Evolutionary conservation across 2,797 vertebrate genomes (phyloP), one percentile per base, ranked within the genome.

Genomic region (Antrozous pallidus): DNA sequence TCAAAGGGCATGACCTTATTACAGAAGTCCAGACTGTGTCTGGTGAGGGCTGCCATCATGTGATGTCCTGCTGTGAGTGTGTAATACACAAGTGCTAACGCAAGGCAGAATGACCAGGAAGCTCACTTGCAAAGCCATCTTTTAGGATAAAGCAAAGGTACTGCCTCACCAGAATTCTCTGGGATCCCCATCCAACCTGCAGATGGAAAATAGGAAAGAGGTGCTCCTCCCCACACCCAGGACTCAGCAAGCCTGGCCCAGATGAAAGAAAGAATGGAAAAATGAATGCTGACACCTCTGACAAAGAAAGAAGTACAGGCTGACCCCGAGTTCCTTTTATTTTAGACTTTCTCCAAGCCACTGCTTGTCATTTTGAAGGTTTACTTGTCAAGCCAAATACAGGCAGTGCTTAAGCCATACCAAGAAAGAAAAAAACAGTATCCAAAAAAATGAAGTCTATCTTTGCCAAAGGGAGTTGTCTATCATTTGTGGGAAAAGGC

Each of bases 301-400:
- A 77, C 67, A 36, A 75, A 90, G 86, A 88, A 82, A 47, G 61
- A 69, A 33, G 20, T 26, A 33, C 80, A 79, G 47, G 31, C 56
- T 94, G 65, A 78, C 51, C 69, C 80, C 17, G 5, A 1, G 3
- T 91, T 71, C 80, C 40, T 5, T 82, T 84, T 58, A 79, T 71
- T 73, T 38, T 88, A 84, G 63, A 81, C 69, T 54, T 92, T 31
- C 67, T 95, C 85, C 88, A 93, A 95, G 89, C 42, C 81, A 38
- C 91, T 79, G 47, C 63, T 77, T 31, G 20, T 54, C 69, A 67
- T 38, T 71, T 58, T 84, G 81, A 90, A 94, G 82, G 63, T 47
- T 90, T 69, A 31, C 26, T 80, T 77, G 67, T 93, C 78, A 90
- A 93, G 49, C 6, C 10, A 2, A 45, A 67, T 51, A 42, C 28